Evolutionary conservation across 2,113 vertebrate genomes (phyloP), one percentile per base, ranked within the genome.

Genomic region (Oreamnos americanus): DNA sequence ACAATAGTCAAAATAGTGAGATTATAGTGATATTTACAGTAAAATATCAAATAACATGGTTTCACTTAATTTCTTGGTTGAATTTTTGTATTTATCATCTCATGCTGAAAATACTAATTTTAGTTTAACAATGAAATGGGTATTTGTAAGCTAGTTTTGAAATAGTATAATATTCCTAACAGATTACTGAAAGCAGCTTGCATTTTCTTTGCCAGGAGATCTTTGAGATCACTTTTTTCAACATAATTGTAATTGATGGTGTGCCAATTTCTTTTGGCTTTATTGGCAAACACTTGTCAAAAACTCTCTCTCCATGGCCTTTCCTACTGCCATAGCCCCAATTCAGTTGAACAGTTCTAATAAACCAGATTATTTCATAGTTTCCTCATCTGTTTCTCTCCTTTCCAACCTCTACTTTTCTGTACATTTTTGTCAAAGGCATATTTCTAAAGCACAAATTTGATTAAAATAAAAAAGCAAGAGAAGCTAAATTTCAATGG

Each of bases 401-500:
- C 60, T 57, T 85, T 19, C 19, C 43, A 91, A 49, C 3, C 12
- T 90, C 33, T 93, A 30, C 15, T 62, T 17, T 90, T 94, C 49
- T 60, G 6, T 26, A 86, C 7, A 71, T 62, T 90, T 93, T 43
- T 90, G 33, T 79, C 76, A 89, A 25, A 95, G 30, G 9, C 17
- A 43, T 89, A 82, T 62, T 94, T 83, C 55, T 81, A 94, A 94
- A 94, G 74, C 43, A 78, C 23, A 85, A 28, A 97, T 85, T 62
- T 91, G 87, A 83, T 89, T 62, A 81, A 96, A 96, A 62, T 19
- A 96, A 96, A 81, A 4, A 87, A 71, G 30, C 9, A 86, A 87
- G 78, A 60, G 3, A 81, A 94, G 15, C 10, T n/a, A 64, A 86
- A 58, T 36, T 89, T 87, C 53, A 86, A 2, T 17, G 19, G 30